Base-by-base conservation (phyloP, 2,888 invertebrate genomes). In the Pseudococcus jackbeardsleyi region DNA sequence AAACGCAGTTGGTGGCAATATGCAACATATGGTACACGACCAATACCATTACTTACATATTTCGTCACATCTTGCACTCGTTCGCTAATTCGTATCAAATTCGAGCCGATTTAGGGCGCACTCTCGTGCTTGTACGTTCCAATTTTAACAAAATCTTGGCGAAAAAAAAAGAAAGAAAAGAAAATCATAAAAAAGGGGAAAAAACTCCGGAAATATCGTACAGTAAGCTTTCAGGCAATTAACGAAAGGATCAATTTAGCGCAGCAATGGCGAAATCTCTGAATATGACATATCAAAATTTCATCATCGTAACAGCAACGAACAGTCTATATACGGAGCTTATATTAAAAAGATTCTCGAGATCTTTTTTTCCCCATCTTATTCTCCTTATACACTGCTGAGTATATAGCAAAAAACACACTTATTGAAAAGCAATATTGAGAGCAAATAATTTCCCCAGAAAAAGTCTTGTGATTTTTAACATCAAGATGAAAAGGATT, bases 391-490 rank as follows among this genome's bases (percentile, higher is more conserved):
- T 54, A 5, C 17, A 17, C 54, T 15, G 15, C 7, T 19, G 19
- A 59, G 19, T 42, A 42, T 39, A 79, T 79, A 79, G 79, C 19
- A 79, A 39, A 79, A 79, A 79, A 79, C 79, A 79, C 79, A 79
- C 79, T 79, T 79, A 79, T 79, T 42, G 79, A 79, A 79, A 79
- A 79, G 79, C 79, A 79, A 79, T 79, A 79, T 79, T 46, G 79
- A 79, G 79, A 79, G 79, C 46, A 79, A 79, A 79, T 79, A 79
- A 79, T 79, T 79, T 79, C 79, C 46, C n/a, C 79, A 39, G 72
- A 39, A 72, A 72, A 72, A 39, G 79, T 42, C 46, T 79, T 46
- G 79, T 46, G 79, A 79, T 79, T 79, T 79, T 79, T 79, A 79
- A 39, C 39, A 42, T 46, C 42, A 79, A 79, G 79, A 79, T 79